Evolutionary conservation across 2,888 invertebrate genomes (phyloP).

Genomic region (Eupithecia insigniata): DNA sequence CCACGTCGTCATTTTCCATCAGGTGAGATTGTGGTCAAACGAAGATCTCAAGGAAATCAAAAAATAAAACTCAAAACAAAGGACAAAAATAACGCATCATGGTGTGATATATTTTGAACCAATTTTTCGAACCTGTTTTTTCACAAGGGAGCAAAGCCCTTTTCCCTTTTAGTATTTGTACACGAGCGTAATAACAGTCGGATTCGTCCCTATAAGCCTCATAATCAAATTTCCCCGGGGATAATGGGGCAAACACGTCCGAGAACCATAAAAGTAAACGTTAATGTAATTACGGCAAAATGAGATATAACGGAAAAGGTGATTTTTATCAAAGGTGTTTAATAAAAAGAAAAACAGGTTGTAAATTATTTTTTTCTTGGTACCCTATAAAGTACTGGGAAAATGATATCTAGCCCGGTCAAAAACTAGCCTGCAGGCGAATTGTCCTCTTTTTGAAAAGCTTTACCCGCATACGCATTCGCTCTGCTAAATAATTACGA

Average conservation of each 20-base stretch:
- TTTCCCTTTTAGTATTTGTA: slow-evolving; percentile 23
- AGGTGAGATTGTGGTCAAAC: no score
- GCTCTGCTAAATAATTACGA: neutral
- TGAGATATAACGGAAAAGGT: slow-evolving; percentile 12
- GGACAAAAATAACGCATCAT: neutral
- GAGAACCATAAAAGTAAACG: slow-evolving; percentile 28
- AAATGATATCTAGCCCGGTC: neutral
- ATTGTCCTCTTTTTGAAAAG: neutral
- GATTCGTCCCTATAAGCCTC: slow-evolving; percentile 22
- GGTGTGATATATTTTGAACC: neutral
- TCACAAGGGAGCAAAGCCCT: no score
- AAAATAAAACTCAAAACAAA: no score
- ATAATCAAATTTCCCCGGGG: slow-evolving; percentile 34
- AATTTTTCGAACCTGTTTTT: no score
- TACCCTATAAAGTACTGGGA: neutral
- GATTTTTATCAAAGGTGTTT: neutral
- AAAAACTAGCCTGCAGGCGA: neutral
- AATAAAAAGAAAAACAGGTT: neutral
- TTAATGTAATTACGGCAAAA: slow-evolving; percentile 26
- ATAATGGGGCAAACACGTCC: slow-evolving; percentile 29
- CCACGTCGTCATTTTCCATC: no score
- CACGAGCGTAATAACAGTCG: slow-evolving; percentile 26
- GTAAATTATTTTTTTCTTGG: neutral
- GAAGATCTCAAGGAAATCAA: no score
- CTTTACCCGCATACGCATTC: neutral